phyloP scores from a whole-genome alignment of 2,113 vertebrate genomes.

The Scytalopus superciliaris region DNA sequence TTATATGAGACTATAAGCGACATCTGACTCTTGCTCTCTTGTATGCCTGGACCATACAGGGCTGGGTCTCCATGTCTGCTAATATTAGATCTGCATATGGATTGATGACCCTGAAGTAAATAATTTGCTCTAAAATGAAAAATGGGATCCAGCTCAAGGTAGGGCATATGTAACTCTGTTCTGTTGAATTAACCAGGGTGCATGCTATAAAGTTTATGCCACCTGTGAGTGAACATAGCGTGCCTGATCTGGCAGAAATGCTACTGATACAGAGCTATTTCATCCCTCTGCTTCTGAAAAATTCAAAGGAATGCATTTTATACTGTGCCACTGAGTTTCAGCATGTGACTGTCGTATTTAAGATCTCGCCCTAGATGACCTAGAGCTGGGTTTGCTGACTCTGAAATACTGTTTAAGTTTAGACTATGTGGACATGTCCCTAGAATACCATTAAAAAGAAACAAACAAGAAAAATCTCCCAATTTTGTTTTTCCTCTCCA shows the following conservation, averaged over 20 bases:
- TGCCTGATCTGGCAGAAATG: not conserved
- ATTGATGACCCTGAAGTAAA: not conserved
- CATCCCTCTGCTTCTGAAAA: not conserved
- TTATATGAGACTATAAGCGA: not conserved
- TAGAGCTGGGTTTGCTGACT: not conserved
- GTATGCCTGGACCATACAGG: not conserved
- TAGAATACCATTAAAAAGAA: not conserved
- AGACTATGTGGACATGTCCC: not conserved
- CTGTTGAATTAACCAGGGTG: not conserved
- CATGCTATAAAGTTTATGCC: not conserved
- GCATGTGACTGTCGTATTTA: not conserved
- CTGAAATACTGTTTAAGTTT: not conserved
- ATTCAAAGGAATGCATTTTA: not conserved
- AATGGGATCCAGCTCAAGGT: not conserved
- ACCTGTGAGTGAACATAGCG: not conserved
- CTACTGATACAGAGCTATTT: not conserved
- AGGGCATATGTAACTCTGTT: not conserved
- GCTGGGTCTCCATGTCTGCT: not conserved
- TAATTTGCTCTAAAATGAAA: not conserved
- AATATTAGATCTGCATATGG: not conserved
- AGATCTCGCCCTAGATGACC: not conserved
- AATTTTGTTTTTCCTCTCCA: not conserved
- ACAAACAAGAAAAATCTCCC: not conserved
- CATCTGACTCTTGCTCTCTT: not conserved
- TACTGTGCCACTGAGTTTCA: not conserved